phyloP scores from a whole-genome alignment of 2,888 invertebrate species.

The Ennomos quercinarius region DNA sequence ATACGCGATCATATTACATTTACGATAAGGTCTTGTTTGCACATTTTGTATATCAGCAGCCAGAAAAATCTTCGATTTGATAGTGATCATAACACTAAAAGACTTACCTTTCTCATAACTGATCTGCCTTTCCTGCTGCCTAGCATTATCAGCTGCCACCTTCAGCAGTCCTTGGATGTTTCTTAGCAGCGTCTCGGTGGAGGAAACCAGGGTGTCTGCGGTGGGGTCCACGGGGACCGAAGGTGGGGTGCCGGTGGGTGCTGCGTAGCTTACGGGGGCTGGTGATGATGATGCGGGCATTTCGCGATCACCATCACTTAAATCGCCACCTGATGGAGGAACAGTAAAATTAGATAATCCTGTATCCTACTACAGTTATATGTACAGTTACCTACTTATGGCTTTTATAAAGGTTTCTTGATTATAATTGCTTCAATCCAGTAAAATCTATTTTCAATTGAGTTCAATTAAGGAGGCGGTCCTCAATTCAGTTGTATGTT shows the following conservation, averaged over 20 bases:
- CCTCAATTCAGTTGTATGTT: too few species aligned
- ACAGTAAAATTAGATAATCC: not conserved
- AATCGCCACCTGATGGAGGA: conserved; percentile 82
- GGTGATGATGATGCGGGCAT: conserved; percentile 87
- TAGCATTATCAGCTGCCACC: conserved; percentile 98
- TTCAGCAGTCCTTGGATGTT: conserved; percentile 98
- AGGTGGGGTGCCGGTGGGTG: conserved; percentile 86
- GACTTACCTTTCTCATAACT: conserved; percentile 96
- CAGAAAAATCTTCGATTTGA: too few species aligned
- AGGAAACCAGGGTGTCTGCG: conserved; percentile 88
- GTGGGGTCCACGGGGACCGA: conserved; percentile 77
- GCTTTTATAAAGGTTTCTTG: too few species aligned
- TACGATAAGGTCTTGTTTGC: too few species aligned
- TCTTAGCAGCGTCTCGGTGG: conserved; percentile 96
- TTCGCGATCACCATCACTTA: conserved; percentile 91
- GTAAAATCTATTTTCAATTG: too few species aligned
- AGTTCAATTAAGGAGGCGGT: too few species aligned
- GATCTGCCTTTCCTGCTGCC: conserved; percentile 98
- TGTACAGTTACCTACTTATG: too few species aligned
- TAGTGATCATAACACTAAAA: too few species aligned
- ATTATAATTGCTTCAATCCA: too few species aligned
- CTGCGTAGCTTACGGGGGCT: conserved; percentile 92
- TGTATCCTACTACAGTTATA: not conserved
- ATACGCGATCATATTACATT: too few species aligned
- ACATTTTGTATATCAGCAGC: too few species aligned